Evolutionary conservation across 2,888 invertebrate genomes (phyloP).

Genomic region (Chrysina gloriosa): DNA sequence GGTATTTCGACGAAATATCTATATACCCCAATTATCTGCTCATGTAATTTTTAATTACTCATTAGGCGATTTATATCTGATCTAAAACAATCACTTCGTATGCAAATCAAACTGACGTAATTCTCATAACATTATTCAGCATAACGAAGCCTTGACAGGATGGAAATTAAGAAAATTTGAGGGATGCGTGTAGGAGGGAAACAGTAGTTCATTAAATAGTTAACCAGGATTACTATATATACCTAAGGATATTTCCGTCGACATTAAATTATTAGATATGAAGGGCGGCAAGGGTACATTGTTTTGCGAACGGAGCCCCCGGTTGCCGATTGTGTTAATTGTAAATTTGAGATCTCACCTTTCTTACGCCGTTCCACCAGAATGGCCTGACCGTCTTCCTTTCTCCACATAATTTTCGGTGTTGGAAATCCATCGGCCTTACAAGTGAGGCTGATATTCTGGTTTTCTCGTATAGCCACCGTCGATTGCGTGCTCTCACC

Average conservation of each 20-base stretch:
- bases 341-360: slow-evolving; percentile 69
- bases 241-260: slow-evolving; percentile 25
- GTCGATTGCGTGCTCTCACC: slow-evolving; percentile 91
- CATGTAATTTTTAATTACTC: no score
- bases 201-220: slow-evolving; percentile 40
- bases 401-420: slow-evolving; percentile 93
- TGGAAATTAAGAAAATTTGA: no score
- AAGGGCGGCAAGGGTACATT: slow-evolving; percentile 19
- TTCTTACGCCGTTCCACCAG: slow-evolving; percentile 87
- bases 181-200: no score
- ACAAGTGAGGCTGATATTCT: slow-evolving; percentile 92
- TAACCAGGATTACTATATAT: slow-evolving; percentile 30
- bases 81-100: no score
- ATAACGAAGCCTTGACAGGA: no score
- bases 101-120: no score
- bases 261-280: slow-evolving; percentile 40
- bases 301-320: slow-evolving; percentile 39
- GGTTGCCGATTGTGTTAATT: slow-evolving; percentile 36
- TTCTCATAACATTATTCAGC: no score
- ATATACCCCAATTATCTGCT: no score
- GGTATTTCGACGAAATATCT: no score
- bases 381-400: slow-evolving; percentile 90
- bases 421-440: slow-evolving; percentile 91
- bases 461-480: slow-evolving; percentile 92
- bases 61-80: no score